These are phyloP conservation scores for Porites cylindrica DNA, from an alignment of 92 coral and sea anemone genomes.

Conservation along the genomic window DNA sequence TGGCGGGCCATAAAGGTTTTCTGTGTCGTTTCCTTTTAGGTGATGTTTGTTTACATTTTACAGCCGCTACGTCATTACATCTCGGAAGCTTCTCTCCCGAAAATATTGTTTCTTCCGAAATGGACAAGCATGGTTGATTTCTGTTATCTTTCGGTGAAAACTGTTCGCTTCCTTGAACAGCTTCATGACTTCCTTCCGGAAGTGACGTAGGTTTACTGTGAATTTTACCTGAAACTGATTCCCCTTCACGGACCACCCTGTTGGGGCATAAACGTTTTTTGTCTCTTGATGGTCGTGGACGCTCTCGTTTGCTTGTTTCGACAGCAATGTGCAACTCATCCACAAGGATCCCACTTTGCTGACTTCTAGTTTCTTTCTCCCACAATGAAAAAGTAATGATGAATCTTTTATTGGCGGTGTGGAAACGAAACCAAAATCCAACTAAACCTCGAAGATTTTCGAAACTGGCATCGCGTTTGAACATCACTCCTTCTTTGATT, in stretches of 20 bases:
- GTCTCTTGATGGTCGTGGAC: not conserved
- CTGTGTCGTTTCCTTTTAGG: not conserved
- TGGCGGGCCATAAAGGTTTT: not conserved
- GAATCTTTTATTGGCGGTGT: conserved; percentile 1
- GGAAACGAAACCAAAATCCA: conserved; percentile 49
- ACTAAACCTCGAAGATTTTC: conserved; percentile 8
- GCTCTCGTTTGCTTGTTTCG: conserved; percentile 25
- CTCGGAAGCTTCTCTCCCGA: not conserved
- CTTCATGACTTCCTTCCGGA: not conserved
- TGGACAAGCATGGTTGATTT: not conserved
- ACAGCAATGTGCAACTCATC: conserved; percentile 20
- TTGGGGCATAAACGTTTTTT: not conserved
- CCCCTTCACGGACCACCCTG: not conserved
- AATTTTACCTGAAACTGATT: not conserved
- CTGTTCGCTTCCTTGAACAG: not conserved
- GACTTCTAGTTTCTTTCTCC: not conserved
- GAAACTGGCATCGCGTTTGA: conserved; percentile 5
- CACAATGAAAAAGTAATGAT: conserved; percentile 25
- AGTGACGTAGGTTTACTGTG: not conserved
- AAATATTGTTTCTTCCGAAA: not conserved
- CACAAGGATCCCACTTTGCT: conserved; percentile 1
- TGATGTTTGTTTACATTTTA: not conserved
- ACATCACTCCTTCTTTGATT: conserved; percentile 15
- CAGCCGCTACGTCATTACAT: not conserved
- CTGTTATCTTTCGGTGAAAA: not conserved